Conservation (phyloP, 1,140 invertebrate species). For the Leucophenga varia region DNA sequence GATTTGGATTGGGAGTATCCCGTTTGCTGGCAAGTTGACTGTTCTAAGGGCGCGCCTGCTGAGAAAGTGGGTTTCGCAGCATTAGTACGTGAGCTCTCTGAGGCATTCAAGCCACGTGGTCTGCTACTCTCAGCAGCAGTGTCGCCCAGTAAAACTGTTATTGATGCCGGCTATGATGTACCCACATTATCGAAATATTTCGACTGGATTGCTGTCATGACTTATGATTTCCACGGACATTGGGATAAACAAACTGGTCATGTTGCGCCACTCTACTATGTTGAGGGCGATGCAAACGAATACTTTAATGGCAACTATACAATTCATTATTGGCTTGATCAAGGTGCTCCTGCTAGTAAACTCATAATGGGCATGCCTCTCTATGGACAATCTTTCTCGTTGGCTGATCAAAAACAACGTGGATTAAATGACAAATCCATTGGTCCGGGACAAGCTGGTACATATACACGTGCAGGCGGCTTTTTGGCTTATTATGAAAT, state of each 20-base stretch:
- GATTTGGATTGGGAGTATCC: slow-evolving; percentile 89
- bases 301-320: slow-evolving; percentile 83
- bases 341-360: slow-evolving; percentile 74
- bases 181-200: slow-evolving; percentile 69
- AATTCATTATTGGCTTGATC: slow-evolving; percentile 76
- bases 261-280: slow-evolving; percentile 77
- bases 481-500: slow-evolving; percentile 86
- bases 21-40: slow-evolving; percentile 75
- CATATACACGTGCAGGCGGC: slow-evolving; percentile 76
- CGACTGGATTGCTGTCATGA: slow-evolving; percentile 89
- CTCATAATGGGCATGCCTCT: slow-evolving; percentile 80
- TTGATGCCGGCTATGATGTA: slow-evolving; percentile 80
- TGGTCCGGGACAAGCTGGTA: slow-evolving; percentile 75
- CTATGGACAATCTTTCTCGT: slow-evolving; percentile 81
- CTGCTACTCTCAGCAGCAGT: slow-evolving; percentile 79
- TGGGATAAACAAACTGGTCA: slow-evolving; percentile 91
- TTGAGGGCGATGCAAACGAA: slow-evolving; percentile 70
- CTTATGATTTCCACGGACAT: slow-evolving; percentile 86
- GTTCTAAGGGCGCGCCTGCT: slow-evolving; percentile 70
- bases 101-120: slow-evolving; percentile 69
- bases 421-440: slow-evolving; percentile 70
- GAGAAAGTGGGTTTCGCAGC: slow-evolving; percentile 75
- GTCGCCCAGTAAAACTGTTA: slow-evolving; percentile 79
- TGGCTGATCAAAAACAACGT: slow-evolving; percentile 63
- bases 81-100: slow-evolving; percentile 71